These are phyloP conservation scores for Atta texana DNA, from an alignment of 1,140 invertebrate species.

Conservation along the genomic window DNA sequence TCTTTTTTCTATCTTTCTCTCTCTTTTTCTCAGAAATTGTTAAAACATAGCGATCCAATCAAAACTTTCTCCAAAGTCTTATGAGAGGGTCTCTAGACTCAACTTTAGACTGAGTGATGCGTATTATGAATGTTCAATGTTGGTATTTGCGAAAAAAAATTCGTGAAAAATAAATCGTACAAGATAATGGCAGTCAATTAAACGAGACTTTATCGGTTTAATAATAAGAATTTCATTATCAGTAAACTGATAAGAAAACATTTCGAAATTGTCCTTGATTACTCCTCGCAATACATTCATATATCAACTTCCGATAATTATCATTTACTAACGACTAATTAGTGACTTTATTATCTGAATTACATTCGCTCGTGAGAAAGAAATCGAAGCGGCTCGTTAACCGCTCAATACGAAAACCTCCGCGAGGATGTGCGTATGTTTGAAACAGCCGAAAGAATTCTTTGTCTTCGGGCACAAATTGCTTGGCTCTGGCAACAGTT, in stretches of 20 bases:
- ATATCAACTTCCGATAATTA: slow-evolving; percentile 9
- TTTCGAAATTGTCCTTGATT: not conserved
- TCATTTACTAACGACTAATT: slow-evolving; percentile 8
- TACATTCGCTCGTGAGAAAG: not conserved
- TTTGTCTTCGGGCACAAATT: slow-evolving; percentile 73
- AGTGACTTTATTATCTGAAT: not conserved
- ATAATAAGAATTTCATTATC: slow-evolving; percentile 3
- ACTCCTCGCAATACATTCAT: not conserved
- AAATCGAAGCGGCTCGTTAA: slow-evolving; percentile 65
- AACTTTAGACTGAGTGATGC: not conserved
- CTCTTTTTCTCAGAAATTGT: too few species aligned
- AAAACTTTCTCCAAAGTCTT: too few species aligned
- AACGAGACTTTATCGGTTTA: not conserved
- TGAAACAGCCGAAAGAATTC: slow-evolving; percentile 64
- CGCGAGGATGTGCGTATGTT: not conserved
- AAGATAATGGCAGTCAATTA: not conserved
- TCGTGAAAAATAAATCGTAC: slow-evolving; percentile 5
- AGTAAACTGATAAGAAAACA: not conserved
- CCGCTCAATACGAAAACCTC: slow-evolving; percentile 58
- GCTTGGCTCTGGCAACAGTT: slow-evolving; percentile 53
- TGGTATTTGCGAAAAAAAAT: slow-evolving; percentile 12
- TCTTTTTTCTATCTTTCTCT: too few species aligned
- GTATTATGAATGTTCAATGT: slow-evolving; percentile 23
- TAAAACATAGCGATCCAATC: too few species aligned
- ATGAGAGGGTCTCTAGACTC: too few species aligned